phyloP scores from a whole-genome alignment of 2,113 vertebrate genomes.

The Pterocles burchelli region DNA sequence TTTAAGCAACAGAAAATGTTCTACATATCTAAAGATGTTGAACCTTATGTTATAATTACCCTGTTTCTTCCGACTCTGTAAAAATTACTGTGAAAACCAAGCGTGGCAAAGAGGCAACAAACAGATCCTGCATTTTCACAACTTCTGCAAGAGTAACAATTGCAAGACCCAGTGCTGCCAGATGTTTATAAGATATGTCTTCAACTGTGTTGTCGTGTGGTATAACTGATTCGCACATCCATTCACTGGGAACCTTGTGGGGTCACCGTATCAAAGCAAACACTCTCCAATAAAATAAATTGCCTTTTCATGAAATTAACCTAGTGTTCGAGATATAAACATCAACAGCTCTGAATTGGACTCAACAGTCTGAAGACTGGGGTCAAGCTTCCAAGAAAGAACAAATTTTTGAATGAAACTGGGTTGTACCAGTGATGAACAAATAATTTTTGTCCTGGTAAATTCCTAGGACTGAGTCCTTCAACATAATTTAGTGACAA shows the following conservation, averaged over 20 bases:
- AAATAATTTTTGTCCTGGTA: background rate
- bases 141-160: constrained; percentile 49
- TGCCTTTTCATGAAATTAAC: constrained; percentile 45
- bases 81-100: constrained; percentile 59
- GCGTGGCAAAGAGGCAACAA: constrained; percentile 59
- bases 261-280: constrained; percentile 40
- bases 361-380: background rate
- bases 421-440: background rate
- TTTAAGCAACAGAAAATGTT: constrained; percentile 81
- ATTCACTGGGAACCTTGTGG: constrained; percentile 17
- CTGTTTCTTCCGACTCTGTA: constrained; percentile 69
- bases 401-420: constrained; percentile 36
- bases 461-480: background rate
- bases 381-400: constrained; percentile 29
- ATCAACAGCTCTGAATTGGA: background rate
- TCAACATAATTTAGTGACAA: background rate
- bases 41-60: constrained; percentile 79
- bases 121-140: constrained; percentile 56
- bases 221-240: constrained; percentile 44
- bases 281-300: background rate
- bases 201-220: background rate
- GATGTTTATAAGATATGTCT: constrained; percentile 66
- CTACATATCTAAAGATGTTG: constrained; percentile 80
- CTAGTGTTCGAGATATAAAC: background rate
- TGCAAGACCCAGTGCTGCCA: constrained; percentile 57